A percentile compares a stretch with the other conserved stretches of the same genome.
phyloP scores from a whole-genome alignment of 2,888 invertebrate genomes.

The Linnaemya vulpina region DNA sequence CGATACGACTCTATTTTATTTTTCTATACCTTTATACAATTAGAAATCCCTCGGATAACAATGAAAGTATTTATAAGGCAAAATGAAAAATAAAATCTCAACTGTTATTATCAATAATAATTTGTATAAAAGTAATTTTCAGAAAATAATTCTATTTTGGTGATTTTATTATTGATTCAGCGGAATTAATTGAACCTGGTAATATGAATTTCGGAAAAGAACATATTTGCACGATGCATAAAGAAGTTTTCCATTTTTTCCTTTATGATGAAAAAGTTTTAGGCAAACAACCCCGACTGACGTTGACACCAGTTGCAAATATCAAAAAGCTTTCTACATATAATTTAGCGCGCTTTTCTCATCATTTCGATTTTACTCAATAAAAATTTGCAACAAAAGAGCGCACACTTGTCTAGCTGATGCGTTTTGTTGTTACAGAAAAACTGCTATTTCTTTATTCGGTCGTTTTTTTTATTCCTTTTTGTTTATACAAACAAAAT shows the following conservation, averaged over 20 bases:
- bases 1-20: too few species aligned
- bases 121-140: too few species aligned
- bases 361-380: slow-evolving; percentile 34
- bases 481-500: slow-evolving; percentile 37
- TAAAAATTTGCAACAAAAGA: slow-evolving; percentile 1
- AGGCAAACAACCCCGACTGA: slow-evolving; percentile 25
- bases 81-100: too few species aligned
- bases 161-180: not conserved
- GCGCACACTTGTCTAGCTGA: slow-evolving; percentile 13
- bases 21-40: too few species aligned
- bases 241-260: slow-evolving; percentile 15
- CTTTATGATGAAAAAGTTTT: slow-evolving; percentile 35
- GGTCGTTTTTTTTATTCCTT: slow-evolving; percentile 24
- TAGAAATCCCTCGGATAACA: too few species aligned
- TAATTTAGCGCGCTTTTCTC: slow-evolving; percentile 39
- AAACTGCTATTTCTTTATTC: slow-evolving; percentile 23
- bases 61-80: too few species aligned
- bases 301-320: slow-evolving; percentile 34
- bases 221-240: not conserved
- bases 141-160: not conserved
- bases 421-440: slow-evolving; percentile 34
- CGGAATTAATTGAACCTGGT: slow-evolving; percentile 4
- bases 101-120: too few species aligned
- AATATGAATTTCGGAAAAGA: not conserved
- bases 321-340: slow-evolving; percentile 47